Base-by-base conservation (phyloP, 1,140 invertebrate genomes). In the Drosophila kanapiae region DNA sequence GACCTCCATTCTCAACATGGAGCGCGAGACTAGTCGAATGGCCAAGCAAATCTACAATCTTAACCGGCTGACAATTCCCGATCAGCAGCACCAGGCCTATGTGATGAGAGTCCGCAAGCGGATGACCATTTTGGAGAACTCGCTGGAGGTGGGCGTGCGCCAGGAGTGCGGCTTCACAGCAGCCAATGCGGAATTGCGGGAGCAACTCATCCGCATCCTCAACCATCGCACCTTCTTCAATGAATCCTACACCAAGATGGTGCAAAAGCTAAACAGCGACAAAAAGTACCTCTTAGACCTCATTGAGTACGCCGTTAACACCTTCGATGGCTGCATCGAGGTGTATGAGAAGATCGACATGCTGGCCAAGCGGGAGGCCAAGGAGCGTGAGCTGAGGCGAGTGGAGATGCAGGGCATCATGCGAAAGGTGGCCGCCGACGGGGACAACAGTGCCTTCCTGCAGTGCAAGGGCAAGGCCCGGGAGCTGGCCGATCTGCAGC, bases 231-330 rank as follows among this genome's bases (percentile, higher is more conserved):
- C 82, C 8, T 79, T 91, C 38, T 91, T 91, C 47, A 91, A 91
- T 13, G 78, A 82, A 9, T 80, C 81, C 0, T 91, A 90, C 58
- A 78, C 76, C 1, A 83, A 87, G 23, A 91, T 91, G 82, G 85
- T 91, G n/a, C 80, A 78, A 56, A 83, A 91, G 16, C 65, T 91
- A 3, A 91, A 91, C 40, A 86, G 76, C 54, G 91, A 92, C 51
- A 91, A 91, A 37, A 91, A 91, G 67, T 91, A 91, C 35, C 74
- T 91, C 1, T 69, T 91, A 8, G 90, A 91, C 43, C 48, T 91
- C 4, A 84, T 91, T 8, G 91, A 91, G 51, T 86, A 91, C 23
- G 86, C 91, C 2, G 54, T 87, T 6, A 79, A 86, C 37, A 85
- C 85, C 5, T 91, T 92, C 45, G 90, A 91, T 29, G 77, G 81